phyloP scores from a whole-genome alignment of 1,140 invertebrate species.

The Ceratosolen fusciceps region DNA sequence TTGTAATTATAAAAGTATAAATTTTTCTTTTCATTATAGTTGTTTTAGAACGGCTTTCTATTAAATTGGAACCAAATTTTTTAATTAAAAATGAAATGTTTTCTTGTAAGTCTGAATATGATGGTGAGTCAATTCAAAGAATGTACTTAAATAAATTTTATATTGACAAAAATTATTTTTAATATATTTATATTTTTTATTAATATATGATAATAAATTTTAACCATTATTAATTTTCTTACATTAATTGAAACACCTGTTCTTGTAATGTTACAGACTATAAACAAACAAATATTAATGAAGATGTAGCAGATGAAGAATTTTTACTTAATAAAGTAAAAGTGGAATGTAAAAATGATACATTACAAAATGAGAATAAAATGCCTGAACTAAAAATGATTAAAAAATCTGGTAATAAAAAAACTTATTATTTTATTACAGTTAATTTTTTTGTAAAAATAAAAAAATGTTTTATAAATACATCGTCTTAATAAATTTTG shows the following conservation, averaged over 20 bases:
- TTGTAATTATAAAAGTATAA: too few species aligned
- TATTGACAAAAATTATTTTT: not conserved
- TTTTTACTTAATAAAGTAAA: not conserved
- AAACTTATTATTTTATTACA: not conserved
- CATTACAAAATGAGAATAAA: not conserved
- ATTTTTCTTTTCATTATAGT: not conserved
- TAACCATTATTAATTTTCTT: not conserved
- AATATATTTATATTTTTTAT: not conserved
- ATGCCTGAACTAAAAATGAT: not conserved
- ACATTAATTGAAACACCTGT: not conserved
- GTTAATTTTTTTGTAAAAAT: not conserved
- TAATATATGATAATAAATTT: too few species aligned
- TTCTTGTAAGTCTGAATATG: not conserved
- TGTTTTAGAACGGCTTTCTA: slow-evolving; percentile 5
- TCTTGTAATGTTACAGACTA: not conserved
- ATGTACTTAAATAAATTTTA: not conserved
- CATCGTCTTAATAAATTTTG: too few species aligned
- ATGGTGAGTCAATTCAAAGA: too few species aligned
- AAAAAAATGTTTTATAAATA: too few species aligned
- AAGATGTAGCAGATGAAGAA: not conserved
- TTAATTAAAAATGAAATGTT: not conserved
- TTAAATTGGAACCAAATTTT: not conserved
- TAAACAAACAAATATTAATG: not conserved
- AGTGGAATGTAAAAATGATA: not conserved
- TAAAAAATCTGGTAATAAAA: slow-evolving; percentile 5